These are phyloP conservation scores for Pseudomyrmex concolor DNA, from an alignment of 1,140 invertebrate genomes.

Conservation along the genomic window DNA sequence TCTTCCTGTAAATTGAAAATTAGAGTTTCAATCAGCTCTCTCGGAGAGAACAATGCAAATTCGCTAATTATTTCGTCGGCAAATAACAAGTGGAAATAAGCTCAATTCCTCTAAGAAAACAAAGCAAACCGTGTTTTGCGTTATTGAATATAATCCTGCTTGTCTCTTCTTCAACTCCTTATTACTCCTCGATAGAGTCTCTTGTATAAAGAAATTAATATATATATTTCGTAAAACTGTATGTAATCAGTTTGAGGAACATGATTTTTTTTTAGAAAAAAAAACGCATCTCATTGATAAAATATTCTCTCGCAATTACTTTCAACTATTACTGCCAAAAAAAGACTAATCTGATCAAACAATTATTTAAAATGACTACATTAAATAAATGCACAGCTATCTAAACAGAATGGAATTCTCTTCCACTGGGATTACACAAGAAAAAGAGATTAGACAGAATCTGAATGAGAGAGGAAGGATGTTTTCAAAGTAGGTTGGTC, in stretches of 20 bases:
- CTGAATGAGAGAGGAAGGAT: not conserved
- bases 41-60: not conserved
- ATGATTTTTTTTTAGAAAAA: too few relatives aligned
- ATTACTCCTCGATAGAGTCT: not conserved
- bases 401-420: too few relatives aligned
- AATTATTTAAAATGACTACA: too few relatives aligned
- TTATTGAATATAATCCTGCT: constrained; percentile 6
- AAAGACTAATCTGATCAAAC: too few relatives aligned
- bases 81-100: constrained; percentile 6
- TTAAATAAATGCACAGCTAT: too few relatives aligned
- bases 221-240: too few relatives aligned
- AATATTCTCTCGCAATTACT: too few relatives aligned
- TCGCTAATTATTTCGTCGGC: not conserved
- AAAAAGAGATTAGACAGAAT: not conserved
- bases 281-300: too few relatives aligned
- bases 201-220: not conserved
- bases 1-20: not conserved
- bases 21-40: not conserved
- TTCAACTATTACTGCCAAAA: too few relatives aligned
- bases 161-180: not conserved
- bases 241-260: too few relatives aligned
- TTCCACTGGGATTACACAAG: not conserved
- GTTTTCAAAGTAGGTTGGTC: not conserved
- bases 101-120: not conserved
- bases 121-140: not conserved